Evolutionary conservation across 2,797 vertebrate genomes (phyloP).

Genomic region (Benthosema pterotum): DNA sequence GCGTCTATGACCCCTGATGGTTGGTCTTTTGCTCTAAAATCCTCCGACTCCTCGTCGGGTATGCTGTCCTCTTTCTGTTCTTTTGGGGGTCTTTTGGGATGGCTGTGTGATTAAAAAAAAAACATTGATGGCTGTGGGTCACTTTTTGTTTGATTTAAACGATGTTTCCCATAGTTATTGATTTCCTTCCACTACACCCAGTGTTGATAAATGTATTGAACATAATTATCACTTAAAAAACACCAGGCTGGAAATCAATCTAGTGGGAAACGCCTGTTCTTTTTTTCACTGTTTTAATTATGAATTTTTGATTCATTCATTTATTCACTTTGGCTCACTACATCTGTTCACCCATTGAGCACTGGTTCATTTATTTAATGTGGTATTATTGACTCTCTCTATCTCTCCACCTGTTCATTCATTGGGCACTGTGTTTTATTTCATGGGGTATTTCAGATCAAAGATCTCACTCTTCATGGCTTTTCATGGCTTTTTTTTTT

Average conservation of each 20-base stretch:
- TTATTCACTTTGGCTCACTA: slow-evolving; percentile 50
- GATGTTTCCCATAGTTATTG: slow-evolving; percentile 56
- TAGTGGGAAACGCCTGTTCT: slow-evolving; percentile 52
- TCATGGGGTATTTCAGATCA: slow-evolving; percentile 31
- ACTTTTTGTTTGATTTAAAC: slow-evolving; percentile 52
- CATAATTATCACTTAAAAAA: background rate
- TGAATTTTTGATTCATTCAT: slow-evolving; percentile 57
- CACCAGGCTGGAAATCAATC: slow-evolving; percentile 48
- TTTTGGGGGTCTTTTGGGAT: slow-evolving; percentile 90
- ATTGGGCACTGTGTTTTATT: background rate
- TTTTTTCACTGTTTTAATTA: slow-evolving; percentile 37
- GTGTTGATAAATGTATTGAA: background rate
- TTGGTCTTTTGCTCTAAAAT: slow-evolving; percentile 99
- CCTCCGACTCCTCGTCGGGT: slow-evolving; percentile 99
- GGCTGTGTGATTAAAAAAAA: slow-evolving; percentile 88
- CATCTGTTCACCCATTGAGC: slow-evolving; percentile 38
- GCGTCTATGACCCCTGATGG: slow-evolving; percentile 99
- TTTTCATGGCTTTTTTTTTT: slow-evolving; percentile 39
- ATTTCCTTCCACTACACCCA: slow-evolving; percentile 41
- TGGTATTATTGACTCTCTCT: slow-evolving; percentile 23
- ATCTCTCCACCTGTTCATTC: too few species aligned
- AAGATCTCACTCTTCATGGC: slow-evolving; percentile 1
- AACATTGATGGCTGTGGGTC: slow-evolving; percentile 58
- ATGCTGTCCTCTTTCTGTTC: slow-evolving; percentile 96
- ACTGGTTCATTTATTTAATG: slow-evolving; percentile 41